Conservation (phyloP, 2,797 vertebrate species). For the Heterohyrax brucei region DNA sequence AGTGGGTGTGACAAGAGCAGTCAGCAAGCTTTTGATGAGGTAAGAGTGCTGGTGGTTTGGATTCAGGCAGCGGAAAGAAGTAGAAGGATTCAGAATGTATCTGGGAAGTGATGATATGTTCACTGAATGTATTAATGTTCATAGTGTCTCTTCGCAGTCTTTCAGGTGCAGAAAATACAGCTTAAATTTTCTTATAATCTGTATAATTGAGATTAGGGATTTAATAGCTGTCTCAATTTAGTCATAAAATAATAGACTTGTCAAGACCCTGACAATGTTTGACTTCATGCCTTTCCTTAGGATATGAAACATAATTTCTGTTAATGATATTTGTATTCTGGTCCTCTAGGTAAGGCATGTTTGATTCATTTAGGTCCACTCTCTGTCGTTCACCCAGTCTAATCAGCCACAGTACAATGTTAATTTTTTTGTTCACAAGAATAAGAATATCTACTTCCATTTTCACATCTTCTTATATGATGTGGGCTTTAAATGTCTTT, state of each 20-base stretch:
- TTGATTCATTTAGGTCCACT: neutral
- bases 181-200: neutral
- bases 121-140: neutral
- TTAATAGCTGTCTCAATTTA: slow-evolving; percentile 3
- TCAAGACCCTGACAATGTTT: neutral
- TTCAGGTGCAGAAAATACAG: neutral
- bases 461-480: neutral
- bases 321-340: slow-evolving; percentile 8
- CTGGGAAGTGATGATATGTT: neutral
- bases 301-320: neutral
- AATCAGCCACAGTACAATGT: neutral
- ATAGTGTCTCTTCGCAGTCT: neutral
- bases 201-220: neutral
- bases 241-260: neutral
- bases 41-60: neutral
- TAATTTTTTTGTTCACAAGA: neutral
- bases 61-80: neutral
- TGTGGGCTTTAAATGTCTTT: neutral
- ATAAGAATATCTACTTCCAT: neutral
- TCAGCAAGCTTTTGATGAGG: neutral
- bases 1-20: neutral
- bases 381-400: neutral
- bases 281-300: neutral
- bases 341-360: neutral
- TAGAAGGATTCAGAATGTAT: neutral